Percentiles rank a stretch among this genome's conserved stretches.
phyloP scores from a whole-genome alignment of 2,888 invertebrate species.

The Luffia ferchaultella region DNA sequence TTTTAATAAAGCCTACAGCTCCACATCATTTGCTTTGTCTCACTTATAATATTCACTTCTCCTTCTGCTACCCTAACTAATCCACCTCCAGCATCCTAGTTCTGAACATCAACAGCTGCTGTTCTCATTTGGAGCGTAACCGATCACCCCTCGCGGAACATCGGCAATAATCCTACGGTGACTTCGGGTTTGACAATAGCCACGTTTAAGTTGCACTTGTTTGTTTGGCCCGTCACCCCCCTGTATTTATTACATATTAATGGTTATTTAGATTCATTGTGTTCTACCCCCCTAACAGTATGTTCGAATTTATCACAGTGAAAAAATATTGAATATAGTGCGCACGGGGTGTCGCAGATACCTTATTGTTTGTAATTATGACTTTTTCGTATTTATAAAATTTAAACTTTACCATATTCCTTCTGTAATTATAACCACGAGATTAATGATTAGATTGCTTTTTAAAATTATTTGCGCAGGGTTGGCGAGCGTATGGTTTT shows the following conservation, averaged over 20 bases:
- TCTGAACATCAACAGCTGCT: conserved; percentile 62
- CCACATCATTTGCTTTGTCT: too few species aligned
- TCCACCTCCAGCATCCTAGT: too few species aligned
- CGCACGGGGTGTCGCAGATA: conserved; percentile 29
- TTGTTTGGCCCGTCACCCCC: conserved; percentile 61
- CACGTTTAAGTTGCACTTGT: conserved; percentile 39
- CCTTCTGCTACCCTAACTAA: too few species aligned
- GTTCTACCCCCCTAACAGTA: conserved; percentile 44
- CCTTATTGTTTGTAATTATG: conserved; percentile 25
- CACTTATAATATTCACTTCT: too few species aligned
- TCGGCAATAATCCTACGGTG: conserved; percentile 36
- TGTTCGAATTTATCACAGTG: conserved; percentile 59
- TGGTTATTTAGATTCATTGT: conserved; percentile 67
- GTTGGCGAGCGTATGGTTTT: too few species aligned
- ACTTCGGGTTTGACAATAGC: conserved; percentile 30
- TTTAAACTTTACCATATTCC: too few species aligned
- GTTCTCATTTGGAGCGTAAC: conserved; percentile 56
- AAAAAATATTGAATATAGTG: conserved; percentile 53
- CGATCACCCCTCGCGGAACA: conserved; percentile 29
- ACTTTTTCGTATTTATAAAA: too few species aligned
- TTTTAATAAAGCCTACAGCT: too few species aligned
- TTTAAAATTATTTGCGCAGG: too few species aligned
- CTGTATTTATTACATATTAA: conserved; percentile 67
- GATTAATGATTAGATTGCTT: too few species aligned
- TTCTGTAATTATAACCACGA: too few species aligned